These are phyloP conservation scores for Automeris io DNA, from an alignment of 2,888 invertebrate genomes.

Conservation along the genomic window DNA sequence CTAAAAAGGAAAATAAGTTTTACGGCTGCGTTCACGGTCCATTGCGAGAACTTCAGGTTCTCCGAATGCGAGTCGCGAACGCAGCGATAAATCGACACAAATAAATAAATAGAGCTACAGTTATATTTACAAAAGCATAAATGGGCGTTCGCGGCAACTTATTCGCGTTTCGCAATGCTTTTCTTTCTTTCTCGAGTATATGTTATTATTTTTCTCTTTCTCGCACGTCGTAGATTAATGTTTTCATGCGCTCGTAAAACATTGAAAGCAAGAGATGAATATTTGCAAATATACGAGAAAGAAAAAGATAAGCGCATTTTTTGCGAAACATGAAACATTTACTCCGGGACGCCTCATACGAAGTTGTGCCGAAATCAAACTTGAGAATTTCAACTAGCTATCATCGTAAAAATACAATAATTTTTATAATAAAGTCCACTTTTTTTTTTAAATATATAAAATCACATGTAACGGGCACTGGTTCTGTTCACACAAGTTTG, in stretches of 20 bases:
- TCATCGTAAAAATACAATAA: constrained; percentile 52
- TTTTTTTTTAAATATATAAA: constrained; percentile 42
- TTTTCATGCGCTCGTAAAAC: too few relatives aligned
- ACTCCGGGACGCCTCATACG: too few relatives aligned
- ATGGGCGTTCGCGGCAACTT: too few relatives aligned
- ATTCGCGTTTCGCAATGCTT: too few relatives aligned
- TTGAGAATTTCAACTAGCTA: constrained; percentile 67
- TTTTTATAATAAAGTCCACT: constrained; percentile 58
- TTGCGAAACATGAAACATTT: too few relatives aligned
- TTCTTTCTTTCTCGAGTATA: too few relatives aligned
- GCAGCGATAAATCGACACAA: constrained; percentile 29
- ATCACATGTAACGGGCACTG: constrained; percentile 72
- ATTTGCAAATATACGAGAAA: too few relatives aligned
- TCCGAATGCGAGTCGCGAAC: background rate
- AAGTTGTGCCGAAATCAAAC: constrained; percentile 60
- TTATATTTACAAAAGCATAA: constrained; percentile 74
- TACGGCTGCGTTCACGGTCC: constrained; percentile 20
- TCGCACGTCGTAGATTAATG: too few relatives aligned
- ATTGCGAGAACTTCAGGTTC: background rate
- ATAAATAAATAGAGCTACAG: constrained; percentile 70
- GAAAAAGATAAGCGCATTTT: too few relatives aligned
- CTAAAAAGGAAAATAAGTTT: constrained; percentile 57
- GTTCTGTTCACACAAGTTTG: constrained; percentile 60
- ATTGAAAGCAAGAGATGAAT: too few relatives aligned
- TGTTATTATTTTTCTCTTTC: too few relatives aligned